Evolutionary conservation across 2,113 vertebrate genomes (phyloP).

Genomic region (Psephotus haematonotus): DNA sequence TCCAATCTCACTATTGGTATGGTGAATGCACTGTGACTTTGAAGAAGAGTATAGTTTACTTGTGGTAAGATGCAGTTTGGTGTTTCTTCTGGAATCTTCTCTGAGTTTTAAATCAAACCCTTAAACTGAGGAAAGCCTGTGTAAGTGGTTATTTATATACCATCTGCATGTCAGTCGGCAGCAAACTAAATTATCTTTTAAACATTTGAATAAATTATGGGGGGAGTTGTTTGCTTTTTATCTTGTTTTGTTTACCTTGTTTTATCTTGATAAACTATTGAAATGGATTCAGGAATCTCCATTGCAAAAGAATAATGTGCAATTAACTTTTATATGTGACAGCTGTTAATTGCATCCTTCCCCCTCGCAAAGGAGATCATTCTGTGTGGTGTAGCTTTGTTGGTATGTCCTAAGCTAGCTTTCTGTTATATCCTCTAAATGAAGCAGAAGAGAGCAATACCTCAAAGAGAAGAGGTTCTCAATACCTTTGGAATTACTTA

Average conservation of each 20-base stretch:
- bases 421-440: background rate
- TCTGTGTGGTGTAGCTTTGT: background rate
- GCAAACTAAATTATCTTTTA: background rate
- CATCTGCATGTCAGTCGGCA: background rate
- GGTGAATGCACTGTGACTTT: background rate
- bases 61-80: background rate
- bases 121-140: background rate
- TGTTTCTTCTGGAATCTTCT: background rate
- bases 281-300: background rate
- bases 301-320: background rate
- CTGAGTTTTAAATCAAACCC: background rate
- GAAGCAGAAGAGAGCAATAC: background rate
- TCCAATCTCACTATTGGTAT: background rate
- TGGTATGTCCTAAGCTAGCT: background rate
- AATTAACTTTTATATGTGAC: background rate
- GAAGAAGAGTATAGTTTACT: background rate
- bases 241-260: conserved; percentile 15
- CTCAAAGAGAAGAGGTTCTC: background rate
- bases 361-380: background rate
- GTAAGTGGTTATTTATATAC: background rate
- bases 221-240: background rate
- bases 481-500: conserved; percentile 26
- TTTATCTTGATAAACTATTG: conserved; percentile 18
- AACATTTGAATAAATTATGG: background rate
- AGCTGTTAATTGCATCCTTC: background rate